Percentiles rank a stretch among this genome's conserved stretches.
Conservation (phyloP, 2,797 vertebrate genomes). For the Chelon auratus region DNA sequence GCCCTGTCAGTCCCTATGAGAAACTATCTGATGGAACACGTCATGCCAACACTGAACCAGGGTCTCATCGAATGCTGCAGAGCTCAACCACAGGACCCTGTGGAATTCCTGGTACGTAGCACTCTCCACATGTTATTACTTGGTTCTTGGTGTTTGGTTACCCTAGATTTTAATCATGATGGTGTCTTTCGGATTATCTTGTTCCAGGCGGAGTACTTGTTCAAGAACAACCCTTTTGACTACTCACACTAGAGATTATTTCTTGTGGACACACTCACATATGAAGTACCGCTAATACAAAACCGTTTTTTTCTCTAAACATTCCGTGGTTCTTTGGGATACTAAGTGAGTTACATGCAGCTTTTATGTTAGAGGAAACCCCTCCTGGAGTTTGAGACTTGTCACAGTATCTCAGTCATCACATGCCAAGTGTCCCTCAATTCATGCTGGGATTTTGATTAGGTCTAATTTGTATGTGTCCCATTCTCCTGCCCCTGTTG, state of each 20-base stretch:
- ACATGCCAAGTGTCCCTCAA: slow-evolving; percentile 44
- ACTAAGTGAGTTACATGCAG: slow-evolving; percentile 35
- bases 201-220: slow-evolving; percentile 92
- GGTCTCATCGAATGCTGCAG: slow-evolving; percentile 90
- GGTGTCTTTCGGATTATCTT: slow-evolving; percentile 28
- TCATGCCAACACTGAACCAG: slow-evolving; percentile 91
- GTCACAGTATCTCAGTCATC: slow-evolving; percentile 9
- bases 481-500: slow-evolving; percentile 49
- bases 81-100: slow-evolving; percentile 86
- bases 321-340: not conserved
- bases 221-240: slow-evolving; percentile 87
- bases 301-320: not conserved
- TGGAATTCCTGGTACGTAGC: slow-evolving; percentile 89
- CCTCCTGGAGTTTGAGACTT: slow-evolving; percentile 29
- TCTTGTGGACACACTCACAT: not conserved
- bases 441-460: slow-evolving; percentile 48
- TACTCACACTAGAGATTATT: slow-evolving; percentile 61
- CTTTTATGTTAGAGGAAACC: slow-evolving; percentile 24
- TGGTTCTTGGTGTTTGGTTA: not conserved
- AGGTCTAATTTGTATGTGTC: slow-evolving; percentile 56
- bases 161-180: not conserved
- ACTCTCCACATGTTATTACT: not conserved
- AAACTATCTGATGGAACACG: slow-evolving; percentile 88
- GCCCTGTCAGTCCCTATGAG: slow-evolving; percentile 84
- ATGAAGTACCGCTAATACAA: not conserved